Evolutionary conservation across 1,140 invertebrate species (phyloP).

Genomic region (Aricia agestis): DNA sequence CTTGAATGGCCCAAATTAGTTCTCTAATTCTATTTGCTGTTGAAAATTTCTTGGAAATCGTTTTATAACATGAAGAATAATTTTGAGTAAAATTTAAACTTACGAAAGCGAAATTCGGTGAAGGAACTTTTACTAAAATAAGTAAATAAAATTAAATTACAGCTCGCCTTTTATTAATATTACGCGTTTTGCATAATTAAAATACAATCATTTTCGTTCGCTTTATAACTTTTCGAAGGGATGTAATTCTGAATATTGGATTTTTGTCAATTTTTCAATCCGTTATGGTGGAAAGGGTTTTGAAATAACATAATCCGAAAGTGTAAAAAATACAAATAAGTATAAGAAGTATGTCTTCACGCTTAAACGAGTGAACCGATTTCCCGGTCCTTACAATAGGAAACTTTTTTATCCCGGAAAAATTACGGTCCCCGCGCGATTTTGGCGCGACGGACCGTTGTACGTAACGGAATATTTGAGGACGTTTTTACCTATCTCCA

Average conservation of each 20-base stretch:
- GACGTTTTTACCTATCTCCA: too few species aligned
- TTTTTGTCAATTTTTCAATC: too few species aligned
- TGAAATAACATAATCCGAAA: too few species aligned
- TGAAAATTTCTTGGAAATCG: constrained; percentile 43
- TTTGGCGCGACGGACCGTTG: too few species aligned
- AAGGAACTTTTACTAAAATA: constrained; percentile 19
- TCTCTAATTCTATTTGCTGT: constrained; percentile 41
- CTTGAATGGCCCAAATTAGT: constrained; percentile 42
- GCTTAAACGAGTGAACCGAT: too few species aligned
- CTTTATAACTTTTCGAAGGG: background rate
- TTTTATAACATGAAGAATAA: constrained; percentile 30
- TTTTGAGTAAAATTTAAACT: constrained; percentile 26
- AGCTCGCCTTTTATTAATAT: constrained; percentile 16
- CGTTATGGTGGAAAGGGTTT: background rate
- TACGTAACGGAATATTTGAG: too few species aligned
- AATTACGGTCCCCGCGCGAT: too few species aligned
- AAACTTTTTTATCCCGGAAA: too few species aligned
- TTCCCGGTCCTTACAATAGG: too few species aligned
- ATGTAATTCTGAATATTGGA: background rate
- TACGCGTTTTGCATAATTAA: constrained; percentile 13
- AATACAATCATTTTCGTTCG: constrained; percentile 4
- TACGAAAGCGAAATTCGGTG: constrained; percentile 16
- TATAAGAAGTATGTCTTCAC: too few species aligned
- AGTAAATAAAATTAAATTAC: constrained; percentile 20
- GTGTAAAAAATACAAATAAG: too few species aligned